phyloP scores from a whole-genome alignment of 2,888 invertebrate species.

The Notodonta ziczac region DNA sequence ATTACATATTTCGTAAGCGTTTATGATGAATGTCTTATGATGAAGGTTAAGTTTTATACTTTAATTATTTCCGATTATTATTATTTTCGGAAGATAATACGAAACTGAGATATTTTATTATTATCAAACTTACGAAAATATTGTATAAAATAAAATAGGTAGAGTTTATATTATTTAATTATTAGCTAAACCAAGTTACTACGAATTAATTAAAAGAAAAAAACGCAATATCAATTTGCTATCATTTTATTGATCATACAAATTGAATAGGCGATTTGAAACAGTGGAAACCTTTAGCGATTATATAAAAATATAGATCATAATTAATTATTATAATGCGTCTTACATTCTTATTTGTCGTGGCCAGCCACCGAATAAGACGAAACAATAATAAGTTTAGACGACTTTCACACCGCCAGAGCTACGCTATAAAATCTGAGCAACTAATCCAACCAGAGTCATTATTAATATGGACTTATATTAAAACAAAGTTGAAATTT shows the following conservation, averaged over 20 bases:
- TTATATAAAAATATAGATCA: conserved; percentile 73
- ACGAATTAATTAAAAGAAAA: conserved; percentile 17
- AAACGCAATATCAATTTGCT: conserved; percentile 70
- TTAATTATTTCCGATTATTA: too few relatives aligned
- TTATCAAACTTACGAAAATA: too few relatives aligned
- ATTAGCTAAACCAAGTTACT: background rate
- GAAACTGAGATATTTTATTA: too few relatives aligned
- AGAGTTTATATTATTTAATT: too few relatives aligned
- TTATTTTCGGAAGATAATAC: too few relatives aligned
- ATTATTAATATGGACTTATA: conserved; percentile 11
- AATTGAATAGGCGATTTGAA: conserved; percentile 76
- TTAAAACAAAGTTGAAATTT: too few relatives aligned
- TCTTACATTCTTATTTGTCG: conserved; percentile 59
- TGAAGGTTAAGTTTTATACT: too few relatives aligned
- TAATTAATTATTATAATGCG: conserved; percentile 54
- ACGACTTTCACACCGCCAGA: conserved; percentile 39
- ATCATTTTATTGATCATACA: conserved; percentile 81
- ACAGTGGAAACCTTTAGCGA: conserved; percentile 64
- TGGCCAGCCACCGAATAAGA: conserved; percentile 81
- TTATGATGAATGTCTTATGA: too few relatives aligned
- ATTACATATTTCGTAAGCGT: too few relatives aligned
- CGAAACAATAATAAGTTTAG: conserved; percentile 45
- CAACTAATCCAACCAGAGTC: conserved; percentile 4
- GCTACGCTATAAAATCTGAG: conserved; percentile 12
- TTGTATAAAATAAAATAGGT: too few relatives aligned